These are phyloP conservation scores for Caenorhabditis afra DNA, from an alignment of 2,888 invertebrate species.

Conservation along the genomic window DNA sequence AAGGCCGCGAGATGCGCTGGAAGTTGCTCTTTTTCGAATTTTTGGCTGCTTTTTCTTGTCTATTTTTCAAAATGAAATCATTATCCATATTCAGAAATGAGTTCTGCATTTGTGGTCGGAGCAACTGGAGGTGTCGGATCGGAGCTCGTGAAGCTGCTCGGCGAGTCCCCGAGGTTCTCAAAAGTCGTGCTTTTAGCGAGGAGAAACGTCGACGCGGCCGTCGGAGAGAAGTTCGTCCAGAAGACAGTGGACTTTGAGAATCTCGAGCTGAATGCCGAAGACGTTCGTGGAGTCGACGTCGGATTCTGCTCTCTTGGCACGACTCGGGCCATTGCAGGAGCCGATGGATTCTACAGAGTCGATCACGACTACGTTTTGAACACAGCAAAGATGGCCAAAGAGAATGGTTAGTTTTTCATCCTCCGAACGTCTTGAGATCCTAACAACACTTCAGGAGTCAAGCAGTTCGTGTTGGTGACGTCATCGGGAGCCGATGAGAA, in stretches of 20 bases:
- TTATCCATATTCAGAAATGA: constrained; percentile 36
- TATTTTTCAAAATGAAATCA: too few relatives aligned
- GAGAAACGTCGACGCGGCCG: constrained; percentile 45
- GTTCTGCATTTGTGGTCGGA: constrained; percentile 82
- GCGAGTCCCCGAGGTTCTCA: constrained; percentile 63
- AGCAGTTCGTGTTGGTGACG: constrained; percentile 82
- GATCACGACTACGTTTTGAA: constrained; percentile 83
- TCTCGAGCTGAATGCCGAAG: constrained; percentile 81
- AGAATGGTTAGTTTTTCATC: constrained; percentile 47
- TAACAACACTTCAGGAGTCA: constrained; percentile 77
- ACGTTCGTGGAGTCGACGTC: constrained; percentile 82
- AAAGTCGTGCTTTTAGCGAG: constrained; percentile 58
- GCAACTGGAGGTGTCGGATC: constrained; percentile 83
- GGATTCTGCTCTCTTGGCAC: constrained; percentile 83
- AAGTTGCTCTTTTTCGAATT: too few relatives aligned
- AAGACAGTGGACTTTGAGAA: constrained; percentile 83
- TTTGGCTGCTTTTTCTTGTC: too few relatives aligned
- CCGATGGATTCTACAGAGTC: constrained; percentile 82
- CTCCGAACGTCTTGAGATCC: too few relatives aligned
- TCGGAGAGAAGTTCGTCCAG: constrained; percentile 75
- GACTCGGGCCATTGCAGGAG: constrained; percentile 82
- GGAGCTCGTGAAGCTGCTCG: constrained; percentile 81
- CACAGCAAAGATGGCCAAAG: constrained; percentile 82
- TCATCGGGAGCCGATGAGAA: constrained; percentile 82
- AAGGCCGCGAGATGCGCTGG: too few relatives aligned